Conservation (phyloP, 2,797 vertebrate species). For the Pseudochirops cupreus region DNA sequence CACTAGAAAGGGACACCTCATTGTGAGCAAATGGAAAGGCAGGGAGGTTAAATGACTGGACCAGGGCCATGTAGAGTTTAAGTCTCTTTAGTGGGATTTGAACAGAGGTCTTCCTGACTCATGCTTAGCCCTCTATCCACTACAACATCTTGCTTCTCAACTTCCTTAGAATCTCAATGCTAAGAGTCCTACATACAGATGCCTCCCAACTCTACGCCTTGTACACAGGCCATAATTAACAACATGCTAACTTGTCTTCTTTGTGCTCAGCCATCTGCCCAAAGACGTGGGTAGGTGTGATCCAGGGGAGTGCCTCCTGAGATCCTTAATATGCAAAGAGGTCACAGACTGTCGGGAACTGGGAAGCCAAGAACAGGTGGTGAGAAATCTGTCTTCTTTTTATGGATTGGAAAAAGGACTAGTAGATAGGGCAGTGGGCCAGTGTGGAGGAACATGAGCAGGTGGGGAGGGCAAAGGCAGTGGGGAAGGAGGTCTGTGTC, state of each 20-base stretch:
- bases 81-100: background rate
- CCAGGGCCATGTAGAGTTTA: background rate
- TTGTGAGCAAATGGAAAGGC: background rate
- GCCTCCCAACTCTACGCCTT: background rate
- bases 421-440: background rate
- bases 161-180: background rate
- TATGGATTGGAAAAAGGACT: background rate
- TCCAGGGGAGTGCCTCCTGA: slow-evolving; percentile 87
- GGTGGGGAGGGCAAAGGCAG: background rate
- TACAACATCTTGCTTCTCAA: background rate
- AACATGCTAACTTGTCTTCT: background rate
- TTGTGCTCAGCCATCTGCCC: slow-evolving; percentile 80
- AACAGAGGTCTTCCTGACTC: background rate
- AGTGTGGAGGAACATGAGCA: background rate
- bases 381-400: slow-evolving; percentile 65
- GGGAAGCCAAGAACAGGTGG: slow-evolving; percentile 91
- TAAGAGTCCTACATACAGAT: background rate
- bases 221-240: background rate
- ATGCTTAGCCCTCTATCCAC: slow-evolving; percentile 6
- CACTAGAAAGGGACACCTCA: background rate
- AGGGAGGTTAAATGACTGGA: background rate
- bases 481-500: background rate
- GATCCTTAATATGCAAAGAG: slow-evolving; percentile 88
- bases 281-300: slow-evolving; percentile 85
- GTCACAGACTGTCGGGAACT: slow-evolving; percentile 86